phyloP scores from a whole-genome alignment of 2,113 vertebrate genomes.

The Cercopithecus mona region DNA sequence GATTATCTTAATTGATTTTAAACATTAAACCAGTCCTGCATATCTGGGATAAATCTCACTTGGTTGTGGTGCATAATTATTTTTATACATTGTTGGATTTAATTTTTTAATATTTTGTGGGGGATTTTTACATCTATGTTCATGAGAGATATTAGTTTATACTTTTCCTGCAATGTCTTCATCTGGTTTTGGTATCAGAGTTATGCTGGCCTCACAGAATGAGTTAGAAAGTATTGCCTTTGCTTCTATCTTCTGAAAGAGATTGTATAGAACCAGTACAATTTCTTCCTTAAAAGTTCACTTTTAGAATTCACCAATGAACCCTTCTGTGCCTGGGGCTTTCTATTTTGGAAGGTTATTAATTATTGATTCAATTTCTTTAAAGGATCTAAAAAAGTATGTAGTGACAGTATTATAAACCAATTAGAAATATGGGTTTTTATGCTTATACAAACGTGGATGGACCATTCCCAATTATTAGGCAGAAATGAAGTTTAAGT shows the following conservation, averaged over 20 bases:
- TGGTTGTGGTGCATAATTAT: not conserved
- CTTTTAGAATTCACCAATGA: not conserved
- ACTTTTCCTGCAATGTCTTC: not conserved
- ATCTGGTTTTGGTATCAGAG: not conserved
- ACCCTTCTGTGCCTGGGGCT: not conserved
- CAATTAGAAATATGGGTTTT: not conserved
- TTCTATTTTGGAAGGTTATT: not conserved
- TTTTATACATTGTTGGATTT: not conserved
- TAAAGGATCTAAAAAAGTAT: not conserved
- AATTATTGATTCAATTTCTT: not conserved
- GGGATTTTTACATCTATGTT: not conserved
- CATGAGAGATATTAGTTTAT: not conserved
- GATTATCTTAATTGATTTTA: not conserved
- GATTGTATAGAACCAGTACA: not conserved
- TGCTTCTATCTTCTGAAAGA: not conserved
- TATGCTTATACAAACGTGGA: not conserved
- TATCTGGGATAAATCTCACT: not conserved
- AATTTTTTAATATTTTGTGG: not conserved
- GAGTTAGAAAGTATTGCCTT: not conserved
- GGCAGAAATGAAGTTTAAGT: not conserved
- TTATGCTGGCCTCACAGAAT: not conserved
- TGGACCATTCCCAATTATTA: not conserved
- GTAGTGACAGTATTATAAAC: not conserved
- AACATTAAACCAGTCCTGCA: not conserved
- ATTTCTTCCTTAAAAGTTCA: not conserved